Percentiles rank a stretch among this genome's conserved stretches.
Evolutionary conservation across 2,888 invertebrate species (phyloP).

Genomic region (Chorisops tibialis): DNA sequence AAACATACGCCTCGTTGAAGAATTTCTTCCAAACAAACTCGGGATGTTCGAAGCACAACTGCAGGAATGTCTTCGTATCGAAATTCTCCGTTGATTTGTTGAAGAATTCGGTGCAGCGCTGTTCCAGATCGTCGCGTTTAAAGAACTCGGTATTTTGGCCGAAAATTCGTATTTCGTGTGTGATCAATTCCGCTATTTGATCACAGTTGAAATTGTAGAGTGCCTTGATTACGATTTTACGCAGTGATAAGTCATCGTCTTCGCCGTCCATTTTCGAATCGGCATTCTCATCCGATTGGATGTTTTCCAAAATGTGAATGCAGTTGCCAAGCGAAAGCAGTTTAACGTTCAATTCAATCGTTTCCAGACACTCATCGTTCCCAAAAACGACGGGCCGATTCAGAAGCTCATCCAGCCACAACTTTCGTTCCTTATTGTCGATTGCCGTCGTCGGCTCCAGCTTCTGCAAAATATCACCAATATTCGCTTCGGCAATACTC

Average conservation of each 20-base stretch:
- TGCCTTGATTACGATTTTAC: conserved; percentile 35
- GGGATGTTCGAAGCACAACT: conserved; percentile 41
- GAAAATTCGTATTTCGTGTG: conserved; percentile 37
- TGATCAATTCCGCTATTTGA: conserved; percentile 36
- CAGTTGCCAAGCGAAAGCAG: conserved; percentile 37
- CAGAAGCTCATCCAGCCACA: conserved; percentile 40
- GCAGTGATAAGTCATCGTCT: conserved; percentile 32
- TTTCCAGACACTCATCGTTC: conserved; percentile 43
- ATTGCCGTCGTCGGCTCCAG: conserved; percentile 1
- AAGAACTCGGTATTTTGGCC: conserved; percentile 35
- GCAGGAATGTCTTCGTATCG: conserved; percentile 39
- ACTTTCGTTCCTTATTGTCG: conserved; percentile 12
- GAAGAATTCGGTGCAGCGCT: conserved; percentile 39
- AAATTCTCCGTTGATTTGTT: conserved; percentile 40
- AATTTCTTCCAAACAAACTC: conserved; percentile 39
- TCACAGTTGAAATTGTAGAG: conserved; percentile 37
- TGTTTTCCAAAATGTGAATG: conserved; percentile 38
- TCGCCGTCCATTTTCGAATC: conserved; percentile 24
- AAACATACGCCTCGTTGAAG: conserved; percentile 39
- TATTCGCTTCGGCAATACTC: conserved; percentile 37
- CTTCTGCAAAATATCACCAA: conserved; percentile 42
- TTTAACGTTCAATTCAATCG: conserved; percentile 38
- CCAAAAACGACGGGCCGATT: conserved; percentile 38
- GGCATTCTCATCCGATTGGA: conserved; percentile 31
- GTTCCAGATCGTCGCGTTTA: conserved; percentile 33